A percentile compares a stretch with the other conserved stretches of the same genome.
phyloP scores from a whole-genome alignment of 1,140 invertebrate genomes.

The Diachasma alloeum region DNA sequence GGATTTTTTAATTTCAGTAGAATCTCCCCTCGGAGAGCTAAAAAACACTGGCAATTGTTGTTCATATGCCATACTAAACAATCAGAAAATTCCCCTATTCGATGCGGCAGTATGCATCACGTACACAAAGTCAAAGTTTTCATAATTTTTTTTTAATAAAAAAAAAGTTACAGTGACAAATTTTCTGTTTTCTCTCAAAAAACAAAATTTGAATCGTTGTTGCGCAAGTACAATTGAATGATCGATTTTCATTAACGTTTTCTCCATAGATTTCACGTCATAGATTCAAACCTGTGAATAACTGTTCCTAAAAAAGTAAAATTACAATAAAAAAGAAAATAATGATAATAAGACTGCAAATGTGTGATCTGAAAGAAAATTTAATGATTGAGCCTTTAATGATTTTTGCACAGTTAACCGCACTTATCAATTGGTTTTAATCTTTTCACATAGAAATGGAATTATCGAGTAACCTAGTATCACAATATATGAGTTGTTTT shows the following conservation, averaged over 20 bases:
- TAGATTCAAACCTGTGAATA: conserved; percentile 49
- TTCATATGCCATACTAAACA: too few species aligned
- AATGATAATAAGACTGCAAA: not conserved
- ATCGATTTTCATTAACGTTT: not conserved
- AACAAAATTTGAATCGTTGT: conserved; percentile 39
- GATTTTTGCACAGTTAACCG: not conserved
- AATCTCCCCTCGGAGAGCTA: too few species aligned
- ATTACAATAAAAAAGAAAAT: not conserved
- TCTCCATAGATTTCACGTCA: conserved; percentile 58
- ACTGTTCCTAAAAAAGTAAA: conserved; percentile 28
- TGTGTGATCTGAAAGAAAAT: not conserved
- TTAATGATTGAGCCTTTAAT: not conserved
- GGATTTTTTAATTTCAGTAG: too few species aligned
- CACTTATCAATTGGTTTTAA: not conserved
- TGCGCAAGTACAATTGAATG: conserved; percentile 41
- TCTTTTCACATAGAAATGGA: conserved; percentile 34
- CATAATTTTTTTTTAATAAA: not conserved
- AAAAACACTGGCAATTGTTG: too few species aligned
- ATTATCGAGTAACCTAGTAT: conserved; percentile 61
- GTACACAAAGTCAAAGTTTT: too few species aligned
- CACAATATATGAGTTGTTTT: conserved; percentile 50
- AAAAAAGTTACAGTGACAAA: not conserved
- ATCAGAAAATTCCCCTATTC: too few species aligned
- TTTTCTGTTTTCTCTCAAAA: not conserved
- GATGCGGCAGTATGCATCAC: too few species aligned